phyloP scores from a whole-genome alignment of 2,113 vertebrate species.

The Pitta sordida region DNA sequence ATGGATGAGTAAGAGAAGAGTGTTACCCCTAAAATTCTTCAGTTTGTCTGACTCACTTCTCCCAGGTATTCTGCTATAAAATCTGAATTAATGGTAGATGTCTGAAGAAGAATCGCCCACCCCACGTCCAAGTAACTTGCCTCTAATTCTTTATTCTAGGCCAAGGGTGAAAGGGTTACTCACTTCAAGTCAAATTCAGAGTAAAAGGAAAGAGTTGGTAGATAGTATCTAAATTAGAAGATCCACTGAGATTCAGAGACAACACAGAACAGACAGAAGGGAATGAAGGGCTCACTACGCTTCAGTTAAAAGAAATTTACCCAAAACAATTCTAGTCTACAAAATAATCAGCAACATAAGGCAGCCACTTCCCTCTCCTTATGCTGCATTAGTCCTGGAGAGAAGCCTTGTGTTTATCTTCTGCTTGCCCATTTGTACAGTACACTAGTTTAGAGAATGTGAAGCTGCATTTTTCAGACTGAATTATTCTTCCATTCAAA shows the following conservation, averaged over 20 bases:
- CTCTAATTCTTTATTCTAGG: not conserved
- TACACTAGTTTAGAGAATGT: not conserved
- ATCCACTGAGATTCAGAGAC: not conserved
- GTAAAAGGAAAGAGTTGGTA: not conserved
- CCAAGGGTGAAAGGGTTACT: not conserved
- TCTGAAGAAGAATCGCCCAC: not conserved
- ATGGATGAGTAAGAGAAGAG: not conserved
- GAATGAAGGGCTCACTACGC: not conserved
- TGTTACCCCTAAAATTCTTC: not conserved
- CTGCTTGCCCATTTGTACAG: not conserved
- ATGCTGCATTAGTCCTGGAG: not conserved
- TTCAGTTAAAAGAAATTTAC: not conserved
- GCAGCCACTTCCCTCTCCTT: not conserved
- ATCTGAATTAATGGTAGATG: not conserved
- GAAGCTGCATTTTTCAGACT: not conserved
- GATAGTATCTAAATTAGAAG: not conserved
- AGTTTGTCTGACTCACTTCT: not conserved
- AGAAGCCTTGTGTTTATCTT: not conserved
- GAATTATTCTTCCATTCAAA: not conserved
- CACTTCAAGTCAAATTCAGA: not conserved
- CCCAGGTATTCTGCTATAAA: not conserved
- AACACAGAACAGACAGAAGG: not conserved
- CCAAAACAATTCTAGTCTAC: not conserved
- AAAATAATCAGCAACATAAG: not conserved
- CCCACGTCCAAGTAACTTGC: not conserved